A percentile compares a stretch with the other conserved stretches of the same genome.
Evolutionary conservation across 1,140 invertebrate genomes (phyloP).

Genomic region (Drosophila pectinifera): DNA sequence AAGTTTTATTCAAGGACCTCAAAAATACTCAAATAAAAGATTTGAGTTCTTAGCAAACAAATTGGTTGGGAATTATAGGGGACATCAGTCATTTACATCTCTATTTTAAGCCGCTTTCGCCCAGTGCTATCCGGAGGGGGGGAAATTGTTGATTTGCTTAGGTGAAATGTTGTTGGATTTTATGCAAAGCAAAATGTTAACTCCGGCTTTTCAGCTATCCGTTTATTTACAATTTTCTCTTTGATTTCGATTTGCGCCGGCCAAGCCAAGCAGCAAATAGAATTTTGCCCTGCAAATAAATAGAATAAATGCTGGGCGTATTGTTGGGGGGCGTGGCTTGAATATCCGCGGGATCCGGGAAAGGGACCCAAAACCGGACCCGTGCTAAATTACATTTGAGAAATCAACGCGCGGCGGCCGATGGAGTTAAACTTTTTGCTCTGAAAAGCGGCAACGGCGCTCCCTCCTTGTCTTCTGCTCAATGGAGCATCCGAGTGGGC

Average conservation of each 20-base stretch:
- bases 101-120: neutral
- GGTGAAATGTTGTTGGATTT: conserved; percentile 60
- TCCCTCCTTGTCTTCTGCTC: conserved; percentile 5
- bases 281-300: conserved; percentile 64
- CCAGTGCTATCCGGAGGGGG: neutral
- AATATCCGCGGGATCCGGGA: conserved; percentile 4
- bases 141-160: conserved; percentile 63
- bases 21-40: neutral
- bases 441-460: conserved; percentile 41
- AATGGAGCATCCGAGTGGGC: neutral
- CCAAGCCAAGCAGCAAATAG: conserved; percentile 78
- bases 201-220: conserved; percentile 5
- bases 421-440: conserved; percentile 55
- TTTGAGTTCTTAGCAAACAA: neutral
- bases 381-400: conserved; percentile 47
- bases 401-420: conserved; percentile 38
- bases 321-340: conserved; percentile 3
- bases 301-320: conserved; percentile 58
- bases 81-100: neutral
- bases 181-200: conserved; percentile 53
- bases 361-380: conserved; percentile 24
- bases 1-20: neutral
- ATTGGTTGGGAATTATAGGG: neutral
- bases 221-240: conserved; percentile 67
- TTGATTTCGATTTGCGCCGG: conserved; percentile 66